Evolutionary conservation across 2,888 invertebrate genomes (phyloP).

Genomic region (Trisateles emortualis): DNA sequence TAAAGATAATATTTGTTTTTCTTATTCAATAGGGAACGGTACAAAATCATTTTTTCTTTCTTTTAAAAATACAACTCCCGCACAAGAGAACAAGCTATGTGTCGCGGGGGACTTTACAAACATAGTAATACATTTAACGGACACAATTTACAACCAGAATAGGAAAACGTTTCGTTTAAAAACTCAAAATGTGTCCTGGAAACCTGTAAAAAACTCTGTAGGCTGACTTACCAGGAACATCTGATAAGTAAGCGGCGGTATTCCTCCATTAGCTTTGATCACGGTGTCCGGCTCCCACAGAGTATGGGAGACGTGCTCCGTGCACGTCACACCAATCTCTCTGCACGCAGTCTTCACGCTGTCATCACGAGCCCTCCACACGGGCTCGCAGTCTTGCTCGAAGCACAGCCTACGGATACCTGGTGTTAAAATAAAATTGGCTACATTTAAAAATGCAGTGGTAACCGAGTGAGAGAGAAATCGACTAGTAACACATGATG

Average conservation of each 20-base stretch:
- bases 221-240: slow-evolving; percentile 87
- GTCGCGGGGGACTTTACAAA: too few species aligned
- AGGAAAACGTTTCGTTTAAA: too few species aligned
- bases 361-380: slow-evolving; percentile 89
- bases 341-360: slow-evolving; percentile 85
- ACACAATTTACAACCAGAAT: too few species aligned
- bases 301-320: slow-evolving; percentile 90
- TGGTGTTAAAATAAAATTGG: slow-evolving; percentile 29
- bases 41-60: too few species aligned
- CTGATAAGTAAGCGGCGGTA: slow-evolving; percentile 90
- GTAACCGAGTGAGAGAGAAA: too few species aligned
- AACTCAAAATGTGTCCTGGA: not conserved
- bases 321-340: slow-evolving; percentile 83
- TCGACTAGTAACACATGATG: too few species aligned
- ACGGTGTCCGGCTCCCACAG: slow-evolving; percentile 90
- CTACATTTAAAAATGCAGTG: too few species aligned
- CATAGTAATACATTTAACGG: too few species aligned
- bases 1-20: too few species aligned
- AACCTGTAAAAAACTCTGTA: not conserved
- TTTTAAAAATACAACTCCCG: too few species aligned
- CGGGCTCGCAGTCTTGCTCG: slow-evolving; percentile 91
- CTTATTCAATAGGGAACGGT: too few species aligned
- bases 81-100: too few species aligned
- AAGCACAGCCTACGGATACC: slow-evolving; percentile 85
- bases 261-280: slow-evolving; percentile 89